Conservation (phyloP, 2,113 vertebrate genomes). For the Ginglymostoma cirratum region DNA sequence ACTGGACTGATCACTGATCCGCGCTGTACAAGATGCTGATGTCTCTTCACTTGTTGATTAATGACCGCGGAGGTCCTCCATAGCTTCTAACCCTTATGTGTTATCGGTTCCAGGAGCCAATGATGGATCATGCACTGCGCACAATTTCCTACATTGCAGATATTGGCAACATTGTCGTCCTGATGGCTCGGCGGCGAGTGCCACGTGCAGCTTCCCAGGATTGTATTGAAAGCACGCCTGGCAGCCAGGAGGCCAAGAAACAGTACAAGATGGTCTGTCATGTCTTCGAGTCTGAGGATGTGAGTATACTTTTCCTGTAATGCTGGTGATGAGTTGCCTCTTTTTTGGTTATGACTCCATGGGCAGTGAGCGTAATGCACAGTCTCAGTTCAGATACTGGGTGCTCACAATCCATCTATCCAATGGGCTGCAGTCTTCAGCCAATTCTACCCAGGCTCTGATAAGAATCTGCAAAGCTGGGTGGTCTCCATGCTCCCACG, state of each 20-base stretch:
- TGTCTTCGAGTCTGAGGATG: constrained; percentile 95
- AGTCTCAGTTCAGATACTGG: background rate
- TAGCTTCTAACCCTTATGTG: background rate
- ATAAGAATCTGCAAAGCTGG: too few species aligned
- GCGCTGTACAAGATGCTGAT: background rate
- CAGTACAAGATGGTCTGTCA: constrained; percentile 99
- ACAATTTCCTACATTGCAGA: constrained; percentile 97
- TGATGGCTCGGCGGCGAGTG: constrained; percentile 94
- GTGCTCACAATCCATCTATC: too few species aligned
- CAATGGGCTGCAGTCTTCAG: background rate
- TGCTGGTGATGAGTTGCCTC: background rate
- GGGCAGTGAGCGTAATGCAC: background rate
- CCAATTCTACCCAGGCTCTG: too few species aligned
- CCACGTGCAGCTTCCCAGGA: constrained; percentile 88
- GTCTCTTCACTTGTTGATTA: background rate
- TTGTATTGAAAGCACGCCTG: constrained; percentile 88
- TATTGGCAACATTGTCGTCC: constrained; percentile 91
- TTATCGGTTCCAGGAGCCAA: constrained; percentile 68
- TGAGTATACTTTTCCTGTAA: constrained; percentile 56
- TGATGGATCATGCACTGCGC: constrained; percentile 96
- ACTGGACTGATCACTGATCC: background rate
- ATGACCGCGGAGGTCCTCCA: background rate
- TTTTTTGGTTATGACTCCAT: background rate
- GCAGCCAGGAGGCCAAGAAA: constrained; percentile 84
- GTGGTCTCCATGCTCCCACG: background rate